Evolutionary conservation across 2,888 invertebrate species (phyloP).

Genomic region (Celastrina argiolus): DNA sequence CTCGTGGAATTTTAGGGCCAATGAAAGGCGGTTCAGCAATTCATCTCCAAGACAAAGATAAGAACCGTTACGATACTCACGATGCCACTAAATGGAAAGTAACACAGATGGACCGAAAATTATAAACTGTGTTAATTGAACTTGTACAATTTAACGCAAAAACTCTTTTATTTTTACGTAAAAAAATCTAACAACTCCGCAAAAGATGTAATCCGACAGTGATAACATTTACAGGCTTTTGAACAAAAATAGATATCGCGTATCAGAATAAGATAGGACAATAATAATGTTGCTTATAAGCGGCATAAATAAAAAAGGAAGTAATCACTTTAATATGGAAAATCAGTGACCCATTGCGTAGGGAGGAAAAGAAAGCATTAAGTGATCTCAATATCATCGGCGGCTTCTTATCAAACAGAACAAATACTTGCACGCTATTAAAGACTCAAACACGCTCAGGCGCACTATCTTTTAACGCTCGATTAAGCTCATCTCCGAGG

Average conservation of each 20-base stretch:
- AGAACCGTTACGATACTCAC: conserved; percentile 55
- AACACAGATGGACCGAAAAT: conserved; percentile 64
- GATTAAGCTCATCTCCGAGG: not conserved
- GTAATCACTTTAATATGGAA: not conserved
- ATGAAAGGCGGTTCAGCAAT: conserved; percentile 40
- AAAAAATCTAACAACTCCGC: not conserved
- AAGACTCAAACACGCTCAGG: conserved; percentile 6
- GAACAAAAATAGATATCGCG: not conserved
- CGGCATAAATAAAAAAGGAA: not conserved
- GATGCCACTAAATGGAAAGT: conserved; percentile 51
- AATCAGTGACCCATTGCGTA: not conserved
- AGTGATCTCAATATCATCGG: not conserved
- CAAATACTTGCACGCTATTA: conserved; percentile 19
- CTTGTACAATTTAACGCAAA: conserved; percentile 36
- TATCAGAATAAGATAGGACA: not conserved
- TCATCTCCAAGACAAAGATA: conserved; percentile 58
- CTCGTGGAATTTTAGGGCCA: conserved; percentile 42
- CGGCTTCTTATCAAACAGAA: conserved; percentile 20
- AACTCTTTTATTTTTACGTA: conserved; percentile 1
- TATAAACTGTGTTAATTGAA: conserved; percentile 58
- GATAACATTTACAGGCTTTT: not conserved
- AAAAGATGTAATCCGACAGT: not conserved
- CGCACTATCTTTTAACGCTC: conserved; percentile 13
- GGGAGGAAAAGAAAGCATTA: conserved; percentile 18
- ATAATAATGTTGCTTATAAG: not conserved